A percentile compares a stretch with the other conserved stretches of the same genome.
phyloP scores from a whole-genome alignment of 2,797 vertebrate genomes.

The Holocentrus rufus region DNA sequence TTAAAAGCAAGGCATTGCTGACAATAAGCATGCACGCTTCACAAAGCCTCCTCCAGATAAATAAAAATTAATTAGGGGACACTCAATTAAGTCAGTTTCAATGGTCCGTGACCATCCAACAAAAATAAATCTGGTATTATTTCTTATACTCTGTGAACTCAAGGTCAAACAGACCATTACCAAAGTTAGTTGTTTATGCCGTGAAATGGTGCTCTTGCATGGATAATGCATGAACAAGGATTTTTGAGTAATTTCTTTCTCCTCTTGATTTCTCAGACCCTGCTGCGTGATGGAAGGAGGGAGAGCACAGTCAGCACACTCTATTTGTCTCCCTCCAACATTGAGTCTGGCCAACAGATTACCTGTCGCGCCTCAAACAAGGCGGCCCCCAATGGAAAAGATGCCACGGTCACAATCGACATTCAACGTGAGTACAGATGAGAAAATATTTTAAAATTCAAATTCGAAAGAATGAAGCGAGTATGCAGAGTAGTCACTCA shows the following conservation, averaged over 20 bases:
- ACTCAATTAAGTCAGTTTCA: background rate
- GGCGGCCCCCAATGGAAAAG: conserved; percentile 88
- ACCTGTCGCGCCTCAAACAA: conserved; percentile 90
- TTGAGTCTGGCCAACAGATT: conserved; percentile 90
- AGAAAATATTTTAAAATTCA: too few species aligned
- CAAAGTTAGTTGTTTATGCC: background rate
- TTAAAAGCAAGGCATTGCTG: too few species aligned
- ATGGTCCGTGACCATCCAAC: background rate
- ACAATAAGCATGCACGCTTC: background rate
- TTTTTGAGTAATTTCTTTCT: background rate
- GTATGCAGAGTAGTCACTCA: background rate
- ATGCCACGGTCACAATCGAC: conserved; percentile 89
- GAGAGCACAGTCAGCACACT: conserved; percentile 92
- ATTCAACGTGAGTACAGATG: conserved; percentile 88
- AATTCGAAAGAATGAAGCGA: too few species aligned
- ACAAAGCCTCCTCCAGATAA: background rate
- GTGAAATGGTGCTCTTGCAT: background rate
- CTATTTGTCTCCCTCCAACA: conserved; percentile 85
- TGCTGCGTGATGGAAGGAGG: conserved; percentile 86
- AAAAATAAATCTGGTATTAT: background rate
- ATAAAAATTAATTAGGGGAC: background rate
- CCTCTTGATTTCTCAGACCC: conserved; percentile 74
- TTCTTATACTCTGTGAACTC: background rate
- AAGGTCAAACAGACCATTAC: conserved; percentile 10
- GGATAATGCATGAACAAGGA: background rate